These are phyloP conservation scores for Nomada ruficornis DNA, from an alignment of 2,888 invertebrate species.

Conservation along the genomic window DNA sequence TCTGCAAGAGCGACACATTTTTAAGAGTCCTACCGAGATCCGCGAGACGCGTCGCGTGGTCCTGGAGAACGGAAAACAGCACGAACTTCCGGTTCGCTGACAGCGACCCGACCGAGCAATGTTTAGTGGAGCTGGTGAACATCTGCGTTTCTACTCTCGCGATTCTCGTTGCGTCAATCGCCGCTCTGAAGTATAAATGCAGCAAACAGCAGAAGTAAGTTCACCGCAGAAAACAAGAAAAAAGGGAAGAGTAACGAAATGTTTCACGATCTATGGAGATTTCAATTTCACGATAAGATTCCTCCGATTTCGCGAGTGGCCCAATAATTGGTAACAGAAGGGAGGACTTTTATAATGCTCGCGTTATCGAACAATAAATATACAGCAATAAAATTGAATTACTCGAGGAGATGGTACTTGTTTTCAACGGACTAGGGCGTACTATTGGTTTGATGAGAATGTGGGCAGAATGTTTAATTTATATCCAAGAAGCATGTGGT, in stretches of 20 bases:
- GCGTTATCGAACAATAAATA: not conserved
- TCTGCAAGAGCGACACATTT: conserved; percentile 57
- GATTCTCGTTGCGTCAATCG: conserved; percentile 50
- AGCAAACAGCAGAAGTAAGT: conserved; percentile 64
- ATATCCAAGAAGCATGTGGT: not conserved
- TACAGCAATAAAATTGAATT: not conserved
- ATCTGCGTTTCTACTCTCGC: conserved; percentile 58
- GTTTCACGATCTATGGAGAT: not conserved
- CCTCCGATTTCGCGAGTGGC: no score
- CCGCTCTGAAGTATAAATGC: conserved; percentile 67
- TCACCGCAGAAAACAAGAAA: not conserved
- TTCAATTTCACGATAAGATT: not conserved
- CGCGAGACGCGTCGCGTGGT: conserved; percentile 68
- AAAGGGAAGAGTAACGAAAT: not conserved
- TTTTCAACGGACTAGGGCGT: not conserved
- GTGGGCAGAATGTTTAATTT: conserved; percentile 1
- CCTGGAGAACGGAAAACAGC: conserved; percentile 71
- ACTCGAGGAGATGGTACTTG: not conserved
- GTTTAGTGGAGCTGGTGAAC: conserved; percentile 72
- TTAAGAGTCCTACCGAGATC: conserved; percentile 67
- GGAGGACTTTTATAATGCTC: no score
- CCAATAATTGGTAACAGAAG: not conserved
- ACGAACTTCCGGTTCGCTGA: conserved; percentile 64
- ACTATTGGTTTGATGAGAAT: not conserved
- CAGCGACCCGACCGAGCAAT: conserved; percentile 58